Evolutionary conservation across 2,797 vertebrate genomes (phyloP).

Genomic region (Trematomus bernacchii): DNA sequence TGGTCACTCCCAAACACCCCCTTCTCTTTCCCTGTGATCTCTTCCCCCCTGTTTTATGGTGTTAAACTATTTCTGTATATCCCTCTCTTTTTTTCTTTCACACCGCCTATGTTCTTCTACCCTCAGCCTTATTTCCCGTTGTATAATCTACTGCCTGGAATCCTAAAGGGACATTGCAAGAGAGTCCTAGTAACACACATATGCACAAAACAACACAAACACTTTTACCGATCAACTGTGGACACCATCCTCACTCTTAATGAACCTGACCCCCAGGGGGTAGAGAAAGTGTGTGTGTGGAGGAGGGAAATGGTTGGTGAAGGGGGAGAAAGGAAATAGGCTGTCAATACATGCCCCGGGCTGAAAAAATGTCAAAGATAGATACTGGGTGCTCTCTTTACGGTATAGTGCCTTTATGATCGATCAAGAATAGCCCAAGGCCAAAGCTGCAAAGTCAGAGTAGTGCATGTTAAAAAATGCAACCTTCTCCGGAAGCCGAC

Average conservation of each 20-base stretch:
- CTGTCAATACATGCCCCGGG: conserved; percentile 55
- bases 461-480: conserved; percentile 21
- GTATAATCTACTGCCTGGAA: conserved; percentile 24
- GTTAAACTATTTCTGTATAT: no score
- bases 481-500: conserved; percentile 1
- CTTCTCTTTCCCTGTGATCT: no score
- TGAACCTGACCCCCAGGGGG: conserved; percentile 3
- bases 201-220: not conserved
- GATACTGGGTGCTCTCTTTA: conserved; percentile 31
- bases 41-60: no score
- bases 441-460: conserved; percentile 32
- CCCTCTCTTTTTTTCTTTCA: not conserved
- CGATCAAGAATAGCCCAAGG: conserved; percentile 29
- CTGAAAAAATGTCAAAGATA: conserved; percentile 49
- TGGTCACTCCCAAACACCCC: conserved; percentile 20
- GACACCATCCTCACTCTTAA: conserved; percentile 1
- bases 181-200: conserved; percentile 9
- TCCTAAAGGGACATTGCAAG: conserved; percentile 17
- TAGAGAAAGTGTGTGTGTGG: conserved; percentile 7
- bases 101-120: not conserved
- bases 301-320: not conserved
- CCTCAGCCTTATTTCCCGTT: not conserved
- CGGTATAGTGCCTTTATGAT: conserved; percentile 19
- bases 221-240: not conserved
- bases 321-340: not conserved